Evolutionary conservation across 2,113 vertebrate genomes (phyloP).

Genomic region (Colaptes auratus): DNA sequence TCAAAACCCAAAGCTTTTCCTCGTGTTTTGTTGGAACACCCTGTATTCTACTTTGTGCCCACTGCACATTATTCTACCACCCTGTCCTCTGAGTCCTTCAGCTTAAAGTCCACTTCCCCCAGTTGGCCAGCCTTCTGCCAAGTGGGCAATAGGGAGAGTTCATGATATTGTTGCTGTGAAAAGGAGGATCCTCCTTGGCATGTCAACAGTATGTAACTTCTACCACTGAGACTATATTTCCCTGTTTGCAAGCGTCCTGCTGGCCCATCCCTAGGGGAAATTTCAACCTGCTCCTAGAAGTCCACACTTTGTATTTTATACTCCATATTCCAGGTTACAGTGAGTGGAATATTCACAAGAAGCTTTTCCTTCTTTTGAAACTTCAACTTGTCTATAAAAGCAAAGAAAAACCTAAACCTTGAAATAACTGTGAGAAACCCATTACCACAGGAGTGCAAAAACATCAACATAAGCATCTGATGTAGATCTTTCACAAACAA

Average conservation of each 20-base stretch:
- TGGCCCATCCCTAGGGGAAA: no score
- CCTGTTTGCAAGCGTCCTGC: not conserved
- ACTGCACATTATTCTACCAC: no score
- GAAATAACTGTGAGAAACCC: slow-evolving; percentile 21
- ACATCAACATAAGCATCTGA: slow-evolving; percentile 33
- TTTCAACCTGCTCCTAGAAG: no score
- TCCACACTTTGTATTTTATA: no score
- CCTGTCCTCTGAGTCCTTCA: no score
- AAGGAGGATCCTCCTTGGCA: not conserved
- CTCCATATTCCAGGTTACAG: not conserved
- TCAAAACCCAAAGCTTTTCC: no score
- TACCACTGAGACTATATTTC: not conserved
- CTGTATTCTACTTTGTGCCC: no score
- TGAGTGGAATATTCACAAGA: not conserved
- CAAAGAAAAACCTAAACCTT: not conserved
- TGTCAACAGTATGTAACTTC: not conserved
- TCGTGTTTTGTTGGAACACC: no score
- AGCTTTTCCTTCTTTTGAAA: not conserved
- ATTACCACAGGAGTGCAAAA: not conserved
- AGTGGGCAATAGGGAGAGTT: no score
- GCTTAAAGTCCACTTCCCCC: no score
- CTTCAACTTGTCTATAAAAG: not conserved
- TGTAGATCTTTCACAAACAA: slow-evolving; percentile 20
- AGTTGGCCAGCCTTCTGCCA: no score
- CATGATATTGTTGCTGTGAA: no score